Evolutionary conservation across 2,888 invertebrate species (phyloP).

Genomic region (Drosophila parthenogenetica): DNA sequence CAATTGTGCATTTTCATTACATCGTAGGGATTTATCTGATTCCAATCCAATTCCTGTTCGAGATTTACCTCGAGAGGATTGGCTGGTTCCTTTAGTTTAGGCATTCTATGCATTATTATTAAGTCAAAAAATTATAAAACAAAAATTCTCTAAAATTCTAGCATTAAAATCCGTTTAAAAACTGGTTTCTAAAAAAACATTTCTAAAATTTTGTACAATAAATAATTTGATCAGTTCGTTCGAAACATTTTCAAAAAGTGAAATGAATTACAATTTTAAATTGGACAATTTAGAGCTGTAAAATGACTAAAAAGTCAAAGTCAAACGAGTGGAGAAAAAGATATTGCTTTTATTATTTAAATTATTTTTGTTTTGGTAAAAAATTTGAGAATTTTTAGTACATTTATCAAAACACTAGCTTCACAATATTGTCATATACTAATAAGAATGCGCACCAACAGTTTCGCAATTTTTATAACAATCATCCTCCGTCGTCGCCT

Average conservation of each 20-base stretch:
- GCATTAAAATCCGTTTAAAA: conserved; percentile 13
- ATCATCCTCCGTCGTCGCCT: not conserved
- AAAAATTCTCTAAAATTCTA: not conserved
- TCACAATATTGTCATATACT: conserved; percentile 1
- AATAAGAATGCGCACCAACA: not conserved
- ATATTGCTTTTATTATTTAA: no score
- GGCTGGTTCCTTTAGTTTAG: not conserved
- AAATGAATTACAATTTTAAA: not conserved
- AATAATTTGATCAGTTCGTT: conserved; percentile 9
- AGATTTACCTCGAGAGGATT: not conserved
- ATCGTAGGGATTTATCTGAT: conserved; percentile 11
- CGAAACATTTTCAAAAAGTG: conserved; percentile 15
- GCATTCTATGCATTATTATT: conserved; percentile 17
- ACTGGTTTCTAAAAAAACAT: not conserved
- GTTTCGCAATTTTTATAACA: no score
- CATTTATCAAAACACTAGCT: conserved; percentile 2
- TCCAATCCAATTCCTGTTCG: not conserved
- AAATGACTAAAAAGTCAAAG: not conserved
- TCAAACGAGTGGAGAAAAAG: not conserved
- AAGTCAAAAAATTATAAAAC: not conserved
- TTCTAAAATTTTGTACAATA: conserved; percentile 15
- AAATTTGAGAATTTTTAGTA: not conserved
- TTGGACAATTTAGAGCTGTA: not conserved
- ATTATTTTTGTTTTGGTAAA: not conserved
- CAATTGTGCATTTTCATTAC: conserved; percentile 15